A percentile compares a stretch with the other conserved stretches of the same genome.
Conservation (phyloP, 2,797 vertebrate genomes). For the Hippoglossus hippoglossus region DNA sequence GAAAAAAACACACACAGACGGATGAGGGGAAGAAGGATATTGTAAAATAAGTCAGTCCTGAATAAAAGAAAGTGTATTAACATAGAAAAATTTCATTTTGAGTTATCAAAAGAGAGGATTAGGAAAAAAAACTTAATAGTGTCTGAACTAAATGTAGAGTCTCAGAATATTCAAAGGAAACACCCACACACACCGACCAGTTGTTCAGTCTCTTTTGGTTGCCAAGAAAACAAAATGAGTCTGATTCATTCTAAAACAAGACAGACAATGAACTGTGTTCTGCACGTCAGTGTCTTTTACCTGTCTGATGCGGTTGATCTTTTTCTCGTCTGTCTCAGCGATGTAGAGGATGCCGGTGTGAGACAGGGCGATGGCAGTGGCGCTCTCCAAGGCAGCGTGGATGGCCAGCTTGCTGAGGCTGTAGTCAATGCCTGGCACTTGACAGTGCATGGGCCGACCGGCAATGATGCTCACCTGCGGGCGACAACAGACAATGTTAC, state of each 20-base stretch:
- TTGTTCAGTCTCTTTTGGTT: conserved; percentile 33
- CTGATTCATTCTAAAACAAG: conserved; percentile 27
- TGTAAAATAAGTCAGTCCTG: conserved; percentile 9
- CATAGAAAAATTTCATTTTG: conserved; percentile 40
- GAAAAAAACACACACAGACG: background rate
- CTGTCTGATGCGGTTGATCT: conserved; percentile 97
- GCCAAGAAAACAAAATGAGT: conserved; percentile 17
- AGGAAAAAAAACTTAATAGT: background rate
- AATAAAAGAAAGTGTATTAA: conserved; percentile 20
- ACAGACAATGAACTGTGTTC: background rate
- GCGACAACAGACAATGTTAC: background rate
- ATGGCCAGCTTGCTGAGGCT: conserved; percentile 98
- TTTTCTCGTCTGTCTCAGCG: conserved; percentile 98
- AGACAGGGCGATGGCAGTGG: conserved; percentile 96
- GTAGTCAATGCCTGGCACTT: conserved; percentile 98
- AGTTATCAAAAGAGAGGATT: conserved; percentile 41
- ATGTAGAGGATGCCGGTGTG: conserved; percentile 97
- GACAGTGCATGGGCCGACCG: conserved; percentile 98
- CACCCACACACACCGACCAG: conserved; percentile 43
- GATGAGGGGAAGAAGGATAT: conserved; percentile 4
- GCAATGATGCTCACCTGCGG: conserved; percentile 95
- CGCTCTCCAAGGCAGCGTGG: conserved; percentile 94
- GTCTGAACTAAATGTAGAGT: conserved; percentile 20
- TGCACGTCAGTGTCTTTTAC: conserved; percentile 40
- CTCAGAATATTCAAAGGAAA: conserved; percentile 27